Conservation (phyloP, 2,888 invertebrate genomes). For the Lithosia quadra region DNA sequence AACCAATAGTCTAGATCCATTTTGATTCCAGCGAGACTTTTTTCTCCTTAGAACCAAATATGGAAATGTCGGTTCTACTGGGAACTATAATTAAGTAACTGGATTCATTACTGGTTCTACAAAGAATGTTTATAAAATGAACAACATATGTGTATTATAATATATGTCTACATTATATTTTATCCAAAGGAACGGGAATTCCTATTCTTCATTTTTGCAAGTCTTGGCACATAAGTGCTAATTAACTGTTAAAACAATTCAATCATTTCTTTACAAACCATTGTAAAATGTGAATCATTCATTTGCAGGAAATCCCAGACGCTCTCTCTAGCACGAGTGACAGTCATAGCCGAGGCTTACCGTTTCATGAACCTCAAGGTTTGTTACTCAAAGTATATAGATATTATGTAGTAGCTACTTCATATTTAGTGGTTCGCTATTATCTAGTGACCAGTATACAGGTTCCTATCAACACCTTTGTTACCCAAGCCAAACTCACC, state of each 20-base stretch:
- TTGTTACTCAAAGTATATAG: constrained; percentile 8
- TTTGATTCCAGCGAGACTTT: too few relatives aligned
- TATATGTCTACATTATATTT: not conserved
- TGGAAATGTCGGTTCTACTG: too few relatives aligned
- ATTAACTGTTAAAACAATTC: constrained; percentile 15
- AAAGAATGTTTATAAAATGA: too few relatives aligned
- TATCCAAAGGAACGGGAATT: not conserved
- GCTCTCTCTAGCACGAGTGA: constrained; percentile 71
- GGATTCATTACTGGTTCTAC: too few relatives aligned
- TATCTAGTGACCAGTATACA: not conserved
- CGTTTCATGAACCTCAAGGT: constrained; percentile 72
- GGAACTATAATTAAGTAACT: too few relatives aligned
- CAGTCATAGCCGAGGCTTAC: constrained; percentile 69
- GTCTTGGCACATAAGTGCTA: constrained; percentile 15
- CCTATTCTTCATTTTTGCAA: not conserved
- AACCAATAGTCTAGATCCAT: too few relatives aligned
- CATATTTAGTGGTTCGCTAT: not conserved
- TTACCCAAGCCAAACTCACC: too few relatives aligned
- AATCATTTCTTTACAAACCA: constrained; percentile 28
- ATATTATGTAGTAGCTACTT: not conserved
- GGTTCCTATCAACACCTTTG: too few relatives aligned
- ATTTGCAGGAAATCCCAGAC: constrained; percentile 74
- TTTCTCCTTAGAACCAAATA: too few relatives aligned
- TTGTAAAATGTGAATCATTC: constrained; percentile 40
- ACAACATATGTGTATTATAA: too few relatives aligned